Percentiles rank a stretch among this genome's conserved stretches.
These are phyloP conservation scores for Scartelaos histophorus DNA, from an alignment of 2,113 vertebrate genomes.

Conservation along the genomic window DNA sequence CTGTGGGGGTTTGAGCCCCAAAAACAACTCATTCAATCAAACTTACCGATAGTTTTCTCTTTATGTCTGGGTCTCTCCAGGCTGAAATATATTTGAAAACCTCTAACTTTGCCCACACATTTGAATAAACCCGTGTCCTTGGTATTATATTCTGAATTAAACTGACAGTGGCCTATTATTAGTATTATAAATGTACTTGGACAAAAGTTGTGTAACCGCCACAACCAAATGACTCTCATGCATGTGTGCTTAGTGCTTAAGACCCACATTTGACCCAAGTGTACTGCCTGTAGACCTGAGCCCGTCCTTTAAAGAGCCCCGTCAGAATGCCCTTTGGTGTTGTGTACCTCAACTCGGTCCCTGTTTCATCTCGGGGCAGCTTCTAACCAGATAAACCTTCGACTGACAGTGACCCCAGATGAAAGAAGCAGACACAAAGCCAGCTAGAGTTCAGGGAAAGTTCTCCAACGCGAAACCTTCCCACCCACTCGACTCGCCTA, in stretches of 20 bases:
- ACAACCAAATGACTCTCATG: too few relatives aligned
- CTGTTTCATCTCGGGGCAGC: conserved; percentile 59
- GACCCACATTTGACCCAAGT: conserved; percentile 44
- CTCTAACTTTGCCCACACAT: too few relatives aligned
- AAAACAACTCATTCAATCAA: too few relatives aligned
- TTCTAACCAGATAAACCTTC: conserved; percentile 71
- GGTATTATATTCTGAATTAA: too few relatives aligned
- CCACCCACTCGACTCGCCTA: conserved; percentile 51
- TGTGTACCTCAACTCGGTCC: conserved; percentile 33
- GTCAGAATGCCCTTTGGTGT: conserved; percentile 19
- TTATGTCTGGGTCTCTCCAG: too few relatives aligned
- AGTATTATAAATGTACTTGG: too few relatives aligned
- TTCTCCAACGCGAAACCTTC: conserved; percentile 56
- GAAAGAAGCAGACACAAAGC: conserved; percentile 72
- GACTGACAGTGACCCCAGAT: conserved; percentile 75
- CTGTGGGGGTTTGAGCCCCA: too few relatives aligned
- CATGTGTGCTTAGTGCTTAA: neutral
- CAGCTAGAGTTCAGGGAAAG: conserved; percentile 74
- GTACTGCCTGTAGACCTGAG: conserved; percentile 36
- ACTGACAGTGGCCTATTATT: too few relatives aligned
- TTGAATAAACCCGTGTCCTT: too few relatives aligned
- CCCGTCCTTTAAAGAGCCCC: conserved; percentile 12
- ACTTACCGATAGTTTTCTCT: too few relatives aligned
- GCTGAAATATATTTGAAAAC: too few relatives aligned
- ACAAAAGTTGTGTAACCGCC: too few relatives aligned